Evolutionary conservation across 2,113 vertebrate species (phyloP), one percentile per base, ranked within the genome.

Genomic region (Lophotis ruficrista): DNA sequence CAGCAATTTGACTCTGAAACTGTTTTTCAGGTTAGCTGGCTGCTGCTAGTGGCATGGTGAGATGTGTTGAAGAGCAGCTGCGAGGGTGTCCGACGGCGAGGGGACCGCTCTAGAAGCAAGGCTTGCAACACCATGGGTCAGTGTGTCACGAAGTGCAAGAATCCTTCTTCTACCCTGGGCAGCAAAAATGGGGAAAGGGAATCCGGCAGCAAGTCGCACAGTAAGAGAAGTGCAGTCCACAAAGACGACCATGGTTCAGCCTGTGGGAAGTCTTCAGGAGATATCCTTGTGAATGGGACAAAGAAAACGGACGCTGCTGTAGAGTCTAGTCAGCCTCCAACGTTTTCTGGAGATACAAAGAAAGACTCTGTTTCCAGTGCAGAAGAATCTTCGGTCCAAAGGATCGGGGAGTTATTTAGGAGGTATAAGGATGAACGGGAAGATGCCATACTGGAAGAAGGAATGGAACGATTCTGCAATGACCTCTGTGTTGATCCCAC

Each of bases 141-240:
- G 99, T 99, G 99, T 81, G 99, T 99, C 98, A 99, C 99, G 37
- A 99, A 99, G 98, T 99, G 99, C 97, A 99, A 99, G 97, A 99
- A 99, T 95, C 99, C 99, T 61, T 99, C 99, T 69, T 99, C 99
- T 77, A 99, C 99, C 48, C 98, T 99, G 27, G 99, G 99, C 97
- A 99, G 99, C 94, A 99, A 99, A 97, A 99, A 99, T 96, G 99
- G 99, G 96, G 99, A 99, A 71, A 99, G 99, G 94, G 99, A 99
- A 58, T 94, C 99, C 4, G 91, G 99, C 87, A 97, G 98, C 97
- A 99, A 99, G 96, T 98, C 99, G 10, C 99, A 99, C 16, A 96
- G 98, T 87, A 99, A 99, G 98, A 99, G 99, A 84, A 97, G 98
- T 22, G 96, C 97, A 22, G 97, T 98, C 87, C 98, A 99, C 96